Evolutionary conservation across 2,113 vertebrate species (phyloP).

Genomic region (Nyctibius bracteatus): DNA sequence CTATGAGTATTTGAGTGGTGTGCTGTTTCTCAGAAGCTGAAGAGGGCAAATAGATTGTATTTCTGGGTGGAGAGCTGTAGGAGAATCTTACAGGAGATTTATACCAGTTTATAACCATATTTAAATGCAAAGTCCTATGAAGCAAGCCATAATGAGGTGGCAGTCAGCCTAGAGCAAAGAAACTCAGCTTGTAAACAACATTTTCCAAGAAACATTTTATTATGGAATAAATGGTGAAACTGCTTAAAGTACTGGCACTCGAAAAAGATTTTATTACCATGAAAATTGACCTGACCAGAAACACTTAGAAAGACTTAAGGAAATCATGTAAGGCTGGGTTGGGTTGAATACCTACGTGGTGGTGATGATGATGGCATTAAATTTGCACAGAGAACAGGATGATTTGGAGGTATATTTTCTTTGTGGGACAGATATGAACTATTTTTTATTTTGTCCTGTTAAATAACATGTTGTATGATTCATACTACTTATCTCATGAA

Average conservation of each 20-base stretch:
- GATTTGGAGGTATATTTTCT: not conserved
- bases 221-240: constrained; percentile 8
- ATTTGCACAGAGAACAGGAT: not conserved
- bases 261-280: not conserved
- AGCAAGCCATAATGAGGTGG: constrained; percentile 29
- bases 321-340: not conserved
- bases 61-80: not conserved
- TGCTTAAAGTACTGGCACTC: not conserved
- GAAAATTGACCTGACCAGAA: not conserved
- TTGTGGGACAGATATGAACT: not conserved
- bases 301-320: not conserved
- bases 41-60: constrained; percentile 10
- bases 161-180: constrained; percentile 12
- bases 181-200: not conserved
- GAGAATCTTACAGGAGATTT: not conserved
- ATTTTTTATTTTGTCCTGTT: not conserved
- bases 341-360: not conserved
- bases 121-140: not conserved
- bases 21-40: constrained; percentile 28
- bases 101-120: constrained; percentile 25
- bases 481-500: not conserved
- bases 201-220: constrained; percentile 40
- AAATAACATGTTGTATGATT: constrained; percentile 6
- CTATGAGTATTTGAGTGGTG: constrained; percentile 13
- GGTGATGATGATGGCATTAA: not conserved